Evolutionary conservation across 2,113 vertebrate species (phyloP), one percentile per base, ranked within the genome.

Genomic region (Panthera tigris): DNA sequence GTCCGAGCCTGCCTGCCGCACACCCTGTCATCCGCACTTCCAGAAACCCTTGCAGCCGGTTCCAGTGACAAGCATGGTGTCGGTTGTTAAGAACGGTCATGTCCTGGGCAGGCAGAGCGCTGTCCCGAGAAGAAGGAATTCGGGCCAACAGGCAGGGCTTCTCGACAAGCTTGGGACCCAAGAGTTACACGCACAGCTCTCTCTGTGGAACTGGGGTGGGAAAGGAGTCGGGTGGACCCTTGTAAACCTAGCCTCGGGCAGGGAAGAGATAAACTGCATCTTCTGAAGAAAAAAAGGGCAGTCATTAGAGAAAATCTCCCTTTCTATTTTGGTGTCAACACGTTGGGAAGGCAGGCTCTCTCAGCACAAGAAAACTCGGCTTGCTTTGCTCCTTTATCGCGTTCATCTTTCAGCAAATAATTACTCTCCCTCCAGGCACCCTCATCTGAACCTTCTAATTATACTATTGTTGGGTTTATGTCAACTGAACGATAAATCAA

Each of bases 381-480:
- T 68, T 13, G 21, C 1, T 14, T 7, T 33, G 48, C 33, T 91
- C 14, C 86, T 88, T 98, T 96, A 98, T 98, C 98, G 29, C 12
- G 93, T 97, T 97, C 96, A 98, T 98, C 98, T 98, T 95, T 98
- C 96, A 95, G 95, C 96, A 98, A 98, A 98, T 98, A 97, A 98
- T 98, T 98, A 87, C 97, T 31, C 15, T 92, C 84, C 97, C 83
- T 97, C 89, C 87, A 52, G 92, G 97, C 98, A 98, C 94, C 74
- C 48, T 27, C 66, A 91, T 94, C 96, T 93, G 52, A 88, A n/a
- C 48, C 90, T 90, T 96, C 84, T 98, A 98, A 98, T 98, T 98
- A 98, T 33, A 19, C 69, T 71, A 86, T 98, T 91, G 63, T 96
- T 97, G 95, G 91, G 96, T 96, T 98, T 98, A 1, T 98, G 97